Base-by-base conservation (phyloP, 2,113 vertebrate species). In the Saguinus midas region DNA sequence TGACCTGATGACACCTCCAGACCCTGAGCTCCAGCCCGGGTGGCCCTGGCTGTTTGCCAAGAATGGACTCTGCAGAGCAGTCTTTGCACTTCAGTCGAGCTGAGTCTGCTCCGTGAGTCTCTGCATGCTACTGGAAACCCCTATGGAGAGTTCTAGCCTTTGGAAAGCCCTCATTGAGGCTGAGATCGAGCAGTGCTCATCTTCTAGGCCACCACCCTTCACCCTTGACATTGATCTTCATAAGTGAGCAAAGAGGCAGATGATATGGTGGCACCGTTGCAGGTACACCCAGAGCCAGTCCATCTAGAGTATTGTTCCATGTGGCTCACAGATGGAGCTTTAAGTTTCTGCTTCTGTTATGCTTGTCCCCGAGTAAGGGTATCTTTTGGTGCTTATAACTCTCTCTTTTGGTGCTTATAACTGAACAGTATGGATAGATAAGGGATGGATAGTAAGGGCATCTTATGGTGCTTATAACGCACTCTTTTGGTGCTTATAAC, bases 211-310 rank as follows among this genome's bases (percentile, higher is more conserved):
- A 10, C 3, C 43, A 29, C 50, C 35, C 25, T 29, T 81, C 37
- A 13, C 2, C 18, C 8, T 84, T 12, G n/a, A 35, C 7, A 20
- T 21, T 80, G 25, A 80, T 45, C n/a, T 73, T 76, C 7, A 16
- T 17, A 89, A 61, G 25, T 37, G 35, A 81, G 55, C 0, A 7
- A 61, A 52, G 73, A 32, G 61, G 3, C 8, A 18, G 25, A 3
- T 27, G 88, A 27, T 27, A 1, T 3, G 0, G 13, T 11, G 16
- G n/a, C 3, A 14, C 9, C 0, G 0, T 48, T 75, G 29, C 57
- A 79, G 79, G 76, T 70, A 10, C 29, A 76, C 57, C 48, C 3
- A 9, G 13, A 75, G 66, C 17, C 40, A 52, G 52, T 68, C 20
- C 40, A 8, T 9, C 35, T 11, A n/a, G 48, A 72, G 52, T 8